Base-by-base conservation (phyloP, 2,113 vertebrate genomes). In the Lethenteron reissneri region DNA sequence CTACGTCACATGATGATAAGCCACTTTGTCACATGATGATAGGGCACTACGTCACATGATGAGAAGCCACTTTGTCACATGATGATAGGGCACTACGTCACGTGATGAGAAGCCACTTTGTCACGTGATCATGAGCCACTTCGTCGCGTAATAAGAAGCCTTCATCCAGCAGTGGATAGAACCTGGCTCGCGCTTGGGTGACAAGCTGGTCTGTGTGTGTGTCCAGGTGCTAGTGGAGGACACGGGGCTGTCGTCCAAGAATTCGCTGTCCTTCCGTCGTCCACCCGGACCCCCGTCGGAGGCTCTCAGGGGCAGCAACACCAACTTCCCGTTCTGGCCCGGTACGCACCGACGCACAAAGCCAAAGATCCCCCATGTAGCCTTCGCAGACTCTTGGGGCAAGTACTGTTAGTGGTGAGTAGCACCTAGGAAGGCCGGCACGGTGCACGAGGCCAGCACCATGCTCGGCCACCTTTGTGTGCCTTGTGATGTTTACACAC, bases 281-380 rank as follows among this genome's bases (percentile, higher is more conserved):
- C 86, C 86, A 3, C 88, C 88, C 1, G 88, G 84, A 2, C 85
- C 86, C 9, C 81, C 77, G 1, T 79, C 85, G 25, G 86, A 92
- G 76, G 86, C 87, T 58, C 80, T 91, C 2, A 77, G 84, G 78
- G 88, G 88, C 72, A 89, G 86, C 73, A 87, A 84, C 74, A 89
- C 86, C 56, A 87, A 87, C 74, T 89, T 86, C 72, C 88, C 88
- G 4, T 90, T 89, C 74, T 84, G 85, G 75, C 88, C 88, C 12
- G 89, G 88, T 90, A 75, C 77, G 62, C 41, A 41, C 41, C 41
- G 41, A 41, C 5, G 5, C 41, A 41, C 41, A 41, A 41, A 41
- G 4, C 41, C 41, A 41, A 41, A 41, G 41, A 41, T 41, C 4
- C 41, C 41, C 41, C 41, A 6, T 41, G 5, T 41, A 41, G 41